Conservation (phyloP, 2,113 vertebrate species). For the Calyptommatus sinebrachiatus region DNA sequence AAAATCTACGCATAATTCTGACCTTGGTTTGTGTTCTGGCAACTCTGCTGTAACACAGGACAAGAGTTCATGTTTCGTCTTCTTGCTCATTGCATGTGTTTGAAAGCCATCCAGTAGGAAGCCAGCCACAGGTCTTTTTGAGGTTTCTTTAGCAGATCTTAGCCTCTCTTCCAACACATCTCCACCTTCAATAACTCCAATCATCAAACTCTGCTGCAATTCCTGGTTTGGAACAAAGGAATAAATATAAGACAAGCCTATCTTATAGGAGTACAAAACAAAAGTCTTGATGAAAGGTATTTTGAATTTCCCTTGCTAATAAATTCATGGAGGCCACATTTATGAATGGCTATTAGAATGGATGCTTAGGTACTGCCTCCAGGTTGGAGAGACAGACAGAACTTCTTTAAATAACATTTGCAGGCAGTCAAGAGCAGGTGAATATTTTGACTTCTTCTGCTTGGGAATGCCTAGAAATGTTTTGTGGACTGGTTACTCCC, state of each 20-base stretch:
- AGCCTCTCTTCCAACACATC: conserved; percentile 88
- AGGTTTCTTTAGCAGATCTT: conserved; percentile 90
- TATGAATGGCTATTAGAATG: too few species aligned
- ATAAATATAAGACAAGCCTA: conserved; percentile 24
- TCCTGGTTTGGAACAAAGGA: conserved; percentile 71
- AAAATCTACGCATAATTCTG: conserved; percentile 35
- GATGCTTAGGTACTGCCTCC: too few species aligned
- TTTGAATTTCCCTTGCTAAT: not conserved
- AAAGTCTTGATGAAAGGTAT: not conserved
- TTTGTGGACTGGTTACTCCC: too few species aligned
- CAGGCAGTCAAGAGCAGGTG: too few species aligned
- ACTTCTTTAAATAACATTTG: too few species aligned
- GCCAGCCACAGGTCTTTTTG: conserved; percentile 90
- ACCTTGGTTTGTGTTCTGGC: conserved; percentile 94
- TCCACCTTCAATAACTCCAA: conserved; percentile 92
- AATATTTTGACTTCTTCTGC: too few species aligned
- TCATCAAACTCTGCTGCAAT: conserved; percentile 78
- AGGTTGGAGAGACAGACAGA: too few species aligned
- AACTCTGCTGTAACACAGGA: conserved; percentile 81
- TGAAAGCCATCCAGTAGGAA: conserved; percentile 94
- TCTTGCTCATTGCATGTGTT: conserved; percentile 68
- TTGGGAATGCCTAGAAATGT: too few species aligned
- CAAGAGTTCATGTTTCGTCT: conserved; percentile 82
- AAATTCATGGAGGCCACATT: too few species aligned
- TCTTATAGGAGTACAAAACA: not conserved